Evolutionary conservation across 2,888 invertebrate genomes (phyloP).

Genomic region (Girardia tigrina): DNA sequence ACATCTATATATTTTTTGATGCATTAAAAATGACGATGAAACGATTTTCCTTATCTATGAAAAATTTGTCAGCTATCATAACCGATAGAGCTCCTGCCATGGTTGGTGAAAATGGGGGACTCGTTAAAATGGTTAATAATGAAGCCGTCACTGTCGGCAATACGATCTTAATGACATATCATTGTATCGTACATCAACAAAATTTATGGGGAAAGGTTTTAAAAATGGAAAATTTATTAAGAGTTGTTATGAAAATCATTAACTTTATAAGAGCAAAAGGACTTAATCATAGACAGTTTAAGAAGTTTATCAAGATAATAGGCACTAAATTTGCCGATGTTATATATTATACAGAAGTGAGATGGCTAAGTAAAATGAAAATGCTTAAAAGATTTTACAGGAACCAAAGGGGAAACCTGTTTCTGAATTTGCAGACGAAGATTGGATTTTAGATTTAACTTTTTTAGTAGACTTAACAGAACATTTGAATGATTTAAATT

Average conservation of each 20-base stretch:
- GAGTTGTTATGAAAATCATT: neutral
- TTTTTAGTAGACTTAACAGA: neutral
- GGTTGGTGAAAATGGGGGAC: neutral
- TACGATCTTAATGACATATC: neutral
- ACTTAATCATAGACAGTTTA: slow-evolving; percentile 19
- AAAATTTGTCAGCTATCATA: slow-evolving; percentile 23
- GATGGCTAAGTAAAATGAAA: neutral
- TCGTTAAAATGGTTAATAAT: neutral
- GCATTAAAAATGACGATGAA: neutral
- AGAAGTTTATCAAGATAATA: neutral
- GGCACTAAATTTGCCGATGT: neutral
- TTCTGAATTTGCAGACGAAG: no score
- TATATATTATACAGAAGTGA: neutral
- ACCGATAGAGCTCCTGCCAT: slow-evolving; percentile 12
- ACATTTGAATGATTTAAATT: neutral
- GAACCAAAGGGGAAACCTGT: no score
- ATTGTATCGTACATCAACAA: neutral
- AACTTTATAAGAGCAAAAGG: slow-evolving; percentile 20
- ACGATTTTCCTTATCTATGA: neutral
- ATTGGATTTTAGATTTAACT: neutral
- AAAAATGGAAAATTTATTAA: neutral
- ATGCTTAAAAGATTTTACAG: neutral
- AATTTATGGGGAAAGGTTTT: neutral
- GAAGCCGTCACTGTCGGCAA: neutral
- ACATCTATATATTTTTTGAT: slow-evolving; percentile 11